Base-by-base conservation (phyloP, 2,888 invertebrate species). In the Meandrusa payeni region DNA sequence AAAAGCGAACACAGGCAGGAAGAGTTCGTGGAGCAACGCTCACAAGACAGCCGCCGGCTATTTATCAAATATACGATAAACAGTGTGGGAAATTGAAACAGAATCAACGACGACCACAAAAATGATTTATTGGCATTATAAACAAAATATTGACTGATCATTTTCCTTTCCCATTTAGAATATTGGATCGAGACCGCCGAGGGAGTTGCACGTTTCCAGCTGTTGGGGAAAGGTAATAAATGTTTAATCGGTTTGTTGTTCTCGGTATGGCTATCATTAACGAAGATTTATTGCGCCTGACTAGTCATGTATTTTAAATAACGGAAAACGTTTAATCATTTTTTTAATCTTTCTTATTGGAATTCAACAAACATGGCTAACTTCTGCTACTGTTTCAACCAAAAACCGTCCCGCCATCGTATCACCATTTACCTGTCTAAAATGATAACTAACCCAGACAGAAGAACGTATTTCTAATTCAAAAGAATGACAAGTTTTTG, bases 51-150 rank as follows among this genome's bases (percentile, higher is more conserved):
- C 78, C 68, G 47, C 57, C 57, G 71, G 83, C 81, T 82, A 83
- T 87, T 82, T 83, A 83, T 86, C 85, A 86, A 83, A 78, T 70
- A 70, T 68, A 75, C 81, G 77, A 82, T 83, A 86, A 85, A 82
- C 80, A 79, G 76, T 72, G 76, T 76, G 76, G 83, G 80, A 82
- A 86, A 87, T 86, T 87, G 86, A 82, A 86, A 76, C 73, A 67
- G 68, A 83, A 76, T 82, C 82, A 77, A 75, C 69, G 67, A 76
- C 73, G 77, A 78, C 77, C 69, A 67, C 55, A 60, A 58, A 73
- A 73, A 78, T 86, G 82, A 86, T 86, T 83, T 85, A 85, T 85
- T 77, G 71, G 67, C 61, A 76, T 77, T 78, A 80, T 77, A 83
- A 78, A 83, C 81, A 83, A 82, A 85, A 80, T 80, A 75, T 72